A percentile compares a stretch with the other conserved stretches of the same genome.
phyloP scores from a whole-genome alignment of 2,888 invertebrate genomes.

The Meghimatium bilineatum region DNA sequence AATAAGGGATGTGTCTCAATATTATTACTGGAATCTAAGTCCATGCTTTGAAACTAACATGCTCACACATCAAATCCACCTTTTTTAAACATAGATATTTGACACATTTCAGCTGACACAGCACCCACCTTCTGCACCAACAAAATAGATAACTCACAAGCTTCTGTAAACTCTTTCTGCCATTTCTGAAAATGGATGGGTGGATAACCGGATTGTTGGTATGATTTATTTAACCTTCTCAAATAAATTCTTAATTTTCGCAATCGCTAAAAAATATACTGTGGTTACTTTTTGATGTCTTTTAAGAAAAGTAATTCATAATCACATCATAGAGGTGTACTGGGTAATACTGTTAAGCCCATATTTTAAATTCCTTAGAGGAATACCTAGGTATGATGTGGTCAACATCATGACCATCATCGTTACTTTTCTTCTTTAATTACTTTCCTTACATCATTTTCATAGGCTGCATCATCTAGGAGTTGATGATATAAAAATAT shows the following conservation, averaged over 20 bases:
- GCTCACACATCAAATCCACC: neutral
- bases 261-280: neutral
- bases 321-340: too few species aligned
- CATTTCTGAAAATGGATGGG: slow-evolving; percentile 49
- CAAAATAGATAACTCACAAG: slow-evolving; percentile 51
- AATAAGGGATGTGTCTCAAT: neutral
- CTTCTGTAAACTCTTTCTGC: slow-evolving; percentile 48
- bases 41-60: slow-evolving; percentile 4
- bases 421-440: too few species aligned
- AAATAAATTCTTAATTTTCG: neutral
- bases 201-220: slow-evolving; percentile 3
- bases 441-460: too few species aligned
- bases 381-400: too few species aligned
- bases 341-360: too few species aligned
- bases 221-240: neutral
- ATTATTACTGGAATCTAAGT: neutral
- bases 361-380: too few species aligned
- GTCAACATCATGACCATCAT: too few species aligned
- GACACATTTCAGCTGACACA: neutral
- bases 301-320: too few species aligned
- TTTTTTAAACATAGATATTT: neutral
- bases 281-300: neutral
- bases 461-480: too few species aligned
- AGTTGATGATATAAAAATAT: too few species aligned
- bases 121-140: slow-evolving; percentile 53